phyloP scores from a whole-genome alignment of 2,797 vertebrate species.

The Acropternis orthonyx region DNA sequence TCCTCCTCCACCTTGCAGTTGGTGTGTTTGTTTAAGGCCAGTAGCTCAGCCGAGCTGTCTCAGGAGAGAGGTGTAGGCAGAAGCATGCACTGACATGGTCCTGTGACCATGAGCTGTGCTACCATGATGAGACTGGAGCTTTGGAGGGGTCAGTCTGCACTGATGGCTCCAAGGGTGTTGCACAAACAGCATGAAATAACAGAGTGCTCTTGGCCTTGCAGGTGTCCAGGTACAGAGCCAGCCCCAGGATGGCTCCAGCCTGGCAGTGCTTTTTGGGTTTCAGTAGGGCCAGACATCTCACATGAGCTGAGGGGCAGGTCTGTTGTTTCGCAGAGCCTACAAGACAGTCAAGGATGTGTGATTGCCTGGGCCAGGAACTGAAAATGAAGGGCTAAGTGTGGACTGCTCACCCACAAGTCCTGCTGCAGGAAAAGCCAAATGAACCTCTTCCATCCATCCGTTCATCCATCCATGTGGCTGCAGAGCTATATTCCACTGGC shows the following conservation, averaged over 20 bases:
- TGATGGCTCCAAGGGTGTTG: background rate
- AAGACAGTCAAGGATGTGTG: background rate
- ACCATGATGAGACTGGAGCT: background rate
- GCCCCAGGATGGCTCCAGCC: background rate
- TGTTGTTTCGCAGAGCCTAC: background rate
- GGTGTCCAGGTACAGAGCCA: background rate
- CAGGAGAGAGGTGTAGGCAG: background rate
- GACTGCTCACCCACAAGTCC: background rate
- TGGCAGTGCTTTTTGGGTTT: background rate
- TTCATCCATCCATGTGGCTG: background rate
- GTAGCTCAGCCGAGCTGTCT: background rate
- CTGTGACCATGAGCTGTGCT: background rate
- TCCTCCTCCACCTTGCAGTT: background rate
- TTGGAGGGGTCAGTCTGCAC: background rate
- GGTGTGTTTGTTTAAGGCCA: background rate
- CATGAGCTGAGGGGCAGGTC: background rate
- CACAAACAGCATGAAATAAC: background rate
- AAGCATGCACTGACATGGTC: background rate
- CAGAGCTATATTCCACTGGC: background rate
- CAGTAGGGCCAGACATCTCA: background rate
- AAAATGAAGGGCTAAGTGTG: background rate
- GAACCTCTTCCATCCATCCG: background rate
- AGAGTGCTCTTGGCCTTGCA: background rate
- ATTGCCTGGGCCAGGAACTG: background rate
- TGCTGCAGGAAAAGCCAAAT: background rate